phyloP scores from a whole-genome alignment of 64 coral and sea anemone genomes.

The Porites lutea region DNA sequence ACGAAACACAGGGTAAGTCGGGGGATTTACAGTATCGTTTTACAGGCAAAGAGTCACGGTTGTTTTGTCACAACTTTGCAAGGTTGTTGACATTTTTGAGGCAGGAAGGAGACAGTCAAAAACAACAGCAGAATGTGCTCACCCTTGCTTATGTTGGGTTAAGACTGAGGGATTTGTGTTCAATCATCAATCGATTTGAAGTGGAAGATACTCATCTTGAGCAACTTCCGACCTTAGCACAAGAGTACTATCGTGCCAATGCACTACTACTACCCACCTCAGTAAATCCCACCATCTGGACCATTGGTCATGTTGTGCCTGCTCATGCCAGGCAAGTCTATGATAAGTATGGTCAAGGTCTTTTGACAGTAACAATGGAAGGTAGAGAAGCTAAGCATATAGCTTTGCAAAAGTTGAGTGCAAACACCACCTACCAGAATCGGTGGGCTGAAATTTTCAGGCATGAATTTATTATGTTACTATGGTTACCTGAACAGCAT shows the following conservation, averaged over 20 bases:
- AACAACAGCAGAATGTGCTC: conserved; percentile 39
- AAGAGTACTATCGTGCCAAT: conserved; percentile 17
- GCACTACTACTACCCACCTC: neutral
- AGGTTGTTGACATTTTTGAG: conserved; percentile 54
- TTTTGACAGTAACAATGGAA: no score
- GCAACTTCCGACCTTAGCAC: neutral
- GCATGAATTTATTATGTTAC: no score
- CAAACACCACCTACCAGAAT: no score
- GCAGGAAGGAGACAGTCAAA: conserved; percentile 29
- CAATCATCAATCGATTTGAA: conserved; percentile 59
- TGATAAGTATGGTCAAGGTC: no score
- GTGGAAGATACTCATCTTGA: conserved; percentile 48
- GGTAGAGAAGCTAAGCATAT: no score
- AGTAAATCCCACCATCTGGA: conserved; percentile 54
- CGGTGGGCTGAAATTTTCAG: no score
- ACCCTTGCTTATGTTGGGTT: conserved; percentile 42
- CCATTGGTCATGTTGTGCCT: conserved; percentile 58
- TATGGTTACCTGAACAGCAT: no score
- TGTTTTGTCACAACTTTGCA: conserved; percentile 63
- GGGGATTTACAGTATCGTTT: conserved; percentile 76
- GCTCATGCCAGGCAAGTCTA: conserved; percentile 16
- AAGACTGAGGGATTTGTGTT: conserved; percentile 68
- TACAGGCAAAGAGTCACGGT: conserved; percentile 57
- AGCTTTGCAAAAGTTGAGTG: no score
- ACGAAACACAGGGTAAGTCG: conserved; percentile 65